Conservation (phyloP, 2,113 vertebrate genomes). For the Odontesthes bonariensis region DNA sequence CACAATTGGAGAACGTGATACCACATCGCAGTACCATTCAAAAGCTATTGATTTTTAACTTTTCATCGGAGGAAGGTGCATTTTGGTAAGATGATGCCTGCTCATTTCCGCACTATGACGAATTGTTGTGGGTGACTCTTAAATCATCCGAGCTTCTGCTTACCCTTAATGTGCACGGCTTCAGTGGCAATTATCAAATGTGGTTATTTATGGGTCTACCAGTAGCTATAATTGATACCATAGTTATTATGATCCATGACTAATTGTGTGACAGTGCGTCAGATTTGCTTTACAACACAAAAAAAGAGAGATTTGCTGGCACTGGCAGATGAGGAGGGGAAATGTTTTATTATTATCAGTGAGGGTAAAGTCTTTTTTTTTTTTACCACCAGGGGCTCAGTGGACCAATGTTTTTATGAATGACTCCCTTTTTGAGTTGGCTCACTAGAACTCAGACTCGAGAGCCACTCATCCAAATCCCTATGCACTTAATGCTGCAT, state of each 20-base stretch:
- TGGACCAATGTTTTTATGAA: no score
- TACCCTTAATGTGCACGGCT: slow-evolving; percentile 10
- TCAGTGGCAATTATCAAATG: slow-evolving; percentile 38
- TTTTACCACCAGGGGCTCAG: no score
- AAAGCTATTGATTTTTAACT: slow-evolving; percentile 78
- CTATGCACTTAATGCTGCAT: no score
- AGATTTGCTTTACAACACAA: neutral
- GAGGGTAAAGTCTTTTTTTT: no score
- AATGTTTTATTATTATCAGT: no score
- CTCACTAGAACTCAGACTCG: no score
- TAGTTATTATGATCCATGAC: slow-evolving; percentile 15
- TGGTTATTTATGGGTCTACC: slow-evolving; percentile 49
- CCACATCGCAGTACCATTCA: slow-evolving; percentile 70
- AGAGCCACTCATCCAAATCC: no score
- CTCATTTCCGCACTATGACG: slow-evolving; percentile 54
- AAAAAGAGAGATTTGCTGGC: neutral
- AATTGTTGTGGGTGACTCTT: slow-evolving; percentile 55
- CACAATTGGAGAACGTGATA: slow-evolving; percentile 69
- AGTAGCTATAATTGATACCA: slow-evolving; percentile 29
- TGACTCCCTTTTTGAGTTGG: no score
- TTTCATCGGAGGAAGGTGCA: slow-evolving; percentile 79
- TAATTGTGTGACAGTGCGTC: neutral
- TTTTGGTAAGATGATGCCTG: slow-evolving; percentile 79
- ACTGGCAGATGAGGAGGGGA: no score
- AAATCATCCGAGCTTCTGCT: slow-evolving; percentile 47